Evolutionary conservation across 1,140 invertebrate species (phyloP), one percentile per base, ranked within the genome.

Genomic region (Schlechtendalia chinensis): DNA sequence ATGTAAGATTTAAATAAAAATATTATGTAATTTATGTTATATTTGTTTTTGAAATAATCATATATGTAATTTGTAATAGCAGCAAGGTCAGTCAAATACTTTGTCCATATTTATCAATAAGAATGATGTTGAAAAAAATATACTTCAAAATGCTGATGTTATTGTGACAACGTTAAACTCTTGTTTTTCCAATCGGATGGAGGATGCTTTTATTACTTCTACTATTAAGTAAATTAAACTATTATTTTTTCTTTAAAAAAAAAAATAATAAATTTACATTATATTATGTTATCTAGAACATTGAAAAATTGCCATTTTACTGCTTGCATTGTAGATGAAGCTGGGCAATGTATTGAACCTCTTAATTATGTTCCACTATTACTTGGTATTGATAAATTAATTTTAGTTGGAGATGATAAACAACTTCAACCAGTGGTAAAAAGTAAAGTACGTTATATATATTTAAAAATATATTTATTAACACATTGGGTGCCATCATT

Each of bases 321-420:
- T 61, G 75, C 58, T 65, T 96, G 95, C 83, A 94, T 98, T 53
- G 89, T 97, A 50, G 96, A 98, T 85, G 96, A 98, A 87, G 95
- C 96, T 19, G 93, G 94, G 0, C 94, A 97, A 83, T 91, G 91
- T 82, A 90, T 90, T 27, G 95, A 97, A 86, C 90, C 93, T 0
- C 93, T 94, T 83, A 91, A 91, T 19, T 85, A 97, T 32, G 89
- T 94, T 74, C 95, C 96, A 0, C 86, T 97, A 8, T 89, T 91
- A 83, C 88, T 92, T 72, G 89, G 89, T 39, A 88, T 95, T 12
- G 88, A 89, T 14, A 91, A 89, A 80, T 87, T 98, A 56, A 89
- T 97, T 24, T 86, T 98, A 58, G 93, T 98, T 29, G 96, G 96
- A 0, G 96, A 98, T 87, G 92, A 92, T 8, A 89, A 92, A 83